A percentile compares a stretch with the other conserved stretches of the same genome.
Conservation (phyloP, 1,140 invertebrate genomes). For the Pemphigus obesinymphae region DNA sequence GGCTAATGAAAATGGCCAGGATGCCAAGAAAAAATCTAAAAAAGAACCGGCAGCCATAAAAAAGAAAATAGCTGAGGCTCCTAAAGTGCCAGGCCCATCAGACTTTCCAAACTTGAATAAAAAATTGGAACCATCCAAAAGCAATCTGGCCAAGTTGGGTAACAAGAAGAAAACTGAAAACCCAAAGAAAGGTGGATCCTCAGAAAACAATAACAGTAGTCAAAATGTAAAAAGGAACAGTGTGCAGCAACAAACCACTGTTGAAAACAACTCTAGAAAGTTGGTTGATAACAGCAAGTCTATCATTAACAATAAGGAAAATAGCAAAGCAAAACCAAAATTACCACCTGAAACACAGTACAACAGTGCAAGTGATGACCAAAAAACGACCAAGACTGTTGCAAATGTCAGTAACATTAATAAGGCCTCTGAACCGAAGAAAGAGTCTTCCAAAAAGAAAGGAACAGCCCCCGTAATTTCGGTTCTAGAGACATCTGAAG, state of each 20-base stretch:
- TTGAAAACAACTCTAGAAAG: not conserved
- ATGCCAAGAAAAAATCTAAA: not conserved
- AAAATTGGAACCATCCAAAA: constrained; percentile 25
- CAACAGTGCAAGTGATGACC: not conserved
- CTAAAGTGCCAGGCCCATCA: constrained; percentile 1
- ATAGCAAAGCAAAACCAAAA: not conserved
- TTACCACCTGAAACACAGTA: not conserved
- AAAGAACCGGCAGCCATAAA: constrained; percentile 6
- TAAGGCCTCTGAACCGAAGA: not conserved
- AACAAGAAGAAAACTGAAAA: constrained; percentile 21
- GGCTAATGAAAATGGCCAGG: not conserved
- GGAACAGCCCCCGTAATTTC: not conserved
- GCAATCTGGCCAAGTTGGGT: constrained; percentile 19
- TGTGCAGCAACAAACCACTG: not conserved
- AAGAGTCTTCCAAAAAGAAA: constrained; percentile 1
- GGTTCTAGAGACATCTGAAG: not conserved
- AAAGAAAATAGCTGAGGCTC: constrained; percentile 27
- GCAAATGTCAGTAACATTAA: not conserved
- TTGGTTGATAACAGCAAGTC: not conserved
- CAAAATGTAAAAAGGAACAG: not conserved
- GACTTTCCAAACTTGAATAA: constrained; percentile 33
- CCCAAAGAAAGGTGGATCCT: not conserved
- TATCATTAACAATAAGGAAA: not conserved
- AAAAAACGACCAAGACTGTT: not conserved
- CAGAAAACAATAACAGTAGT: not conserved